These are phyloP conservation scores for Hydrocynus forskahlii DNA, from an alignment of 2,797 vertebrate genomes.

Conservation along the genomic window DNA sequence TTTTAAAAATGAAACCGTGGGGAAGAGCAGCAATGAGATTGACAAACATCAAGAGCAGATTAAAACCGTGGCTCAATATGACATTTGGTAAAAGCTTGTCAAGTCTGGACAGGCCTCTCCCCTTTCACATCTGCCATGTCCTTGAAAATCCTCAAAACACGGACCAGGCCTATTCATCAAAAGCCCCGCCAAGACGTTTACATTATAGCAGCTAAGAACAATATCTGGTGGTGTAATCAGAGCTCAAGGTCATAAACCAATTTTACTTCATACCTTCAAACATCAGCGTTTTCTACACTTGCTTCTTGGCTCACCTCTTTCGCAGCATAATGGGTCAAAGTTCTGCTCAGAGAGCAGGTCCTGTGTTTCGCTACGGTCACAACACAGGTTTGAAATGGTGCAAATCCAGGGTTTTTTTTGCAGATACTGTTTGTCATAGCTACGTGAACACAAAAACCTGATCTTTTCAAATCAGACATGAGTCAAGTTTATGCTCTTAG, in stretches of 20 bases:
- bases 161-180: slow-evolving; percentile 40
- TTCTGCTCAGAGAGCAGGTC: neutral
- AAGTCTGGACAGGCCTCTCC: slow-evolving; percentile 34
- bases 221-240: slow-evolving; percentile 45
- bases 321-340: neutral
- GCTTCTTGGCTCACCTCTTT: neutral
- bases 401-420: neutral
- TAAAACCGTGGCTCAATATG: slow-evolving; percentile 59
- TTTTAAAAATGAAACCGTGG: slow-evolving; percentile 58
- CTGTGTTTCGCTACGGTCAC: neutral
- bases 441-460: no score
- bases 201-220: slow-evolving; percentile 27
- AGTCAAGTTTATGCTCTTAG: no score
- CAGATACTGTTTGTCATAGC: no score
- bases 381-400: neutral
- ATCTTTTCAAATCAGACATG: no score
- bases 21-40: slow-evolving; percentile 48
- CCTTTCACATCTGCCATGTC: neutral
- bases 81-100: slow-evolving; percentile 59
- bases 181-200: slow-evolving; percentile 28
- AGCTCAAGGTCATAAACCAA: slow-evolving; percentile 45
- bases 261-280: slow-evolving; percentile 36
- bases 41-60: slow-evolving; percentile 61
- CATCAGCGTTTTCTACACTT: slow-evolving; percentile 14
- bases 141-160: slow-evolving; percentile 15